phyloP scores from a whole-genome alignment of 2,888 invertebrate genomes.

The Alloscopus bannaensis region DNA sequence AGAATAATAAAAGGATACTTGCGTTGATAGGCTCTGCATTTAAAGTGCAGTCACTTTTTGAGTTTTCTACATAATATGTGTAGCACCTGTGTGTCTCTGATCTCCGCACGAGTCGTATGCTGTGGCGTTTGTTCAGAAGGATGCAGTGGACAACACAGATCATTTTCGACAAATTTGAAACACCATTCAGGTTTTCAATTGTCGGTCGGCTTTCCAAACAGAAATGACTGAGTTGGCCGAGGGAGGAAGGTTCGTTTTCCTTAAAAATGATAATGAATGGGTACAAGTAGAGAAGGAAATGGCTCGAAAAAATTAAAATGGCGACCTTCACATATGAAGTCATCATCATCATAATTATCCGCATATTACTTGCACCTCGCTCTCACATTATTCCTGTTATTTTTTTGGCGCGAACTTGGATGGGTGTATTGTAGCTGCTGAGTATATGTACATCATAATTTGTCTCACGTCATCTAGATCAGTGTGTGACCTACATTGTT shows the following conservation, averaged over 20 bases:
- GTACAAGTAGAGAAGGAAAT: neutral
- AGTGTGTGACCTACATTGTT: constrained; percentile 20
- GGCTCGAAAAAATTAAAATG: neutral
- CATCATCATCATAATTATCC: constrained; percentile 10
- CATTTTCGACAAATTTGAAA: no score
- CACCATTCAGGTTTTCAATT: neutral
- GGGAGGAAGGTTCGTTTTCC: no score
- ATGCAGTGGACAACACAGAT: neutral
- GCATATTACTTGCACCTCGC: neutral
- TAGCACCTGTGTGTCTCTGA: no score
- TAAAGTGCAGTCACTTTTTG: no score
- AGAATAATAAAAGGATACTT: constrained; percentile 1
- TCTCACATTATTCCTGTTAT: neutral
- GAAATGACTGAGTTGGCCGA: neutral
- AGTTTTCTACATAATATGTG: no score
- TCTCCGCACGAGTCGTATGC: no score
- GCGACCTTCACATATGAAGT: constrained; percentile 10
- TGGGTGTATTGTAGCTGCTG: neutral
- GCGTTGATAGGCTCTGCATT: neutral
- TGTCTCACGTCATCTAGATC: constrained; percentile 34
- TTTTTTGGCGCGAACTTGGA: neutral
- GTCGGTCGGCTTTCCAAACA: neutral
- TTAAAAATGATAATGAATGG: neutral
- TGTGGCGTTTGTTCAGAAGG: no score
- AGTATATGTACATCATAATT: constrained; percentile 5